These are phyloP conservation scores for Danaus melanippus DNA, from an alignment of 1,140 invertebrate species.

Conservation along the genomic window DNA sequence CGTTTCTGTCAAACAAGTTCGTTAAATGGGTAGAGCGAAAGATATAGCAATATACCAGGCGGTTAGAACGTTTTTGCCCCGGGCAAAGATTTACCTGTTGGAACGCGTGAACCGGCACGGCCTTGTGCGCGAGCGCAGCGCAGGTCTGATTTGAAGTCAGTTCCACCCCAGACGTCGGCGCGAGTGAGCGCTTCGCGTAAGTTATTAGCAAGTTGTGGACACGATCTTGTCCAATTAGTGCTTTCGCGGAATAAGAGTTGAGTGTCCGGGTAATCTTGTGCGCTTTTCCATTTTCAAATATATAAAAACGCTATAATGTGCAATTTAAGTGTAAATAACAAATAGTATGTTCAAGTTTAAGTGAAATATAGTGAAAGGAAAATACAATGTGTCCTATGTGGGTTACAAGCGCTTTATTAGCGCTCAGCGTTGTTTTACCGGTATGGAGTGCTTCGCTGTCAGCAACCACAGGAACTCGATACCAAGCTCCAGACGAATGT, in stretches of 20 bases:
- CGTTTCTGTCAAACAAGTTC: conserved; percentile 46
- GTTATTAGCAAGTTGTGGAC: conserved; percentile 31
- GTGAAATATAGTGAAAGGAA: conserved; percentile 56
- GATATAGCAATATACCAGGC: conserved; percentile 29
- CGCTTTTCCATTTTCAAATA: conserved; percentile 38
- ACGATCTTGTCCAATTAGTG: conserved; percentile 68
- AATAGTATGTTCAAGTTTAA: conserved; percentile 56
- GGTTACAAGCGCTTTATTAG: conserved; percentile 49
- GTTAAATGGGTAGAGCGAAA: conserved; percentile 42
- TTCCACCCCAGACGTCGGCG: conserved; percentile 62
- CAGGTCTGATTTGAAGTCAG: conserved; percentile 62
- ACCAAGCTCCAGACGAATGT: conserved; percentile 89
- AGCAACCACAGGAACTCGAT: conserved; percentile 67
- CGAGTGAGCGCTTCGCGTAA: conserved; percentile 46
- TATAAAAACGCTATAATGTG: conserved; percentile 42
- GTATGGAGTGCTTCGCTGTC: conserved; percentile 63
- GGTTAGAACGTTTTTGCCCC: conserved; percentile 45
- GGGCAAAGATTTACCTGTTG: conserved; percentile 61
- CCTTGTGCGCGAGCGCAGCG: conserved; percentile 69
- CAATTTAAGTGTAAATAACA: conserved; percentile 43
- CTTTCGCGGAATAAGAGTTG: conserved; percentile 65
- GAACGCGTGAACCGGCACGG: conserved; percentile 68
- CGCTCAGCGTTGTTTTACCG: conserved; percentile 51
- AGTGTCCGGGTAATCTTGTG: conserved; percentile 62
- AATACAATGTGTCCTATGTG: conserved; percentile 58